These are phyloP conservation scores for Drosophila malerkotliana DNA, from an alignment of 1,140 invertebrate genomes.

Conservation along the genomic window DNA sequence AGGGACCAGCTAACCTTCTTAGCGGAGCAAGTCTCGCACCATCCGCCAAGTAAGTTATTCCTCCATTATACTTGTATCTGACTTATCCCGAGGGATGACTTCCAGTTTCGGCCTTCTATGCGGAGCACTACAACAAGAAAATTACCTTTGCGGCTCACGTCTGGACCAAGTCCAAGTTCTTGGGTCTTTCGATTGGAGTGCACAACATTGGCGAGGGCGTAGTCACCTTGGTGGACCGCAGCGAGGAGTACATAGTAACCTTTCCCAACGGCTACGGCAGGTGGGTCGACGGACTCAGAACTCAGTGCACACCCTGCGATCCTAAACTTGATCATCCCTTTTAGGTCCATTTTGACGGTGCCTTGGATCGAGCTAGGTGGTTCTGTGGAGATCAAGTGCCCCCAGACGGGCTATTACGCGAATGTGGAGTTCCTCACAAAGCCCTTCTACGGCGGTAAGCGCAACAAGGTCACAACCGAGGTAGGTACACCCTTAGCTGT, in stretches of 20 bases:
- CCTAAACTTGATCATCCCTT: background rate
- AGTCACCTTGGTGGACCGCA: constrained; percentile 91
- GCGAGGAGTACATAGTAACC: constrained; percentile 96
- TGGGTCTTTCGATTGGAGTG: constrained; percentile 97
- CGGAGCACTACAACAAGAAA: constrained; percentile 95
- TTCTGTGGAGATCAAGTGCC: constrained; percentile 93
- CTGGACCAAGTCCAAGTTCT: constrained; percentile 99
- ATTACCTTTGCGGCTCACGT: constrained; percentile 97
- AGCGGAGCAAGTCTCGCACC: constrained; percentile 99
- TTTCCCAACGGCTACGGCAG: constrained; percentile 98
- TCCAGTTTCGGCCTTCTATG: constrained; percentile 97
- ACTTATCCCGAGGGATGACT: constrained; percentile 17
- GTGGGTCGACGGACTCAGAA: constrained; percentile 73
- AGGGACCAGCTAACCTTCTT: constrained; percentile 94
- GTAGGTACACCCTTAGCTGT: constrained; percentile 81
- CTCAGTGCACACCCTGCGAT: background rate
- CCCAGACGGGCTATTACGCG: constrained; percentile 94
- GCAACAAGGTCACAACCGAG: constrained; percentile 95
- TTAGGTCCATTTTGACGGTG: constrained; percentile 95
- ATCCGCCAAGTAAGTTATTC: constrained; percentile 93
- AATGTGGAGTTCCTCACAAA: constrained; percentile 97
- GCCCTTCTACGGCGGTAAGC: constrained; percentile 98
- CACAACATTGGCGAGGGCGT: constrained; percentile 93
- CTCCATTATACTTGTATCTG: fast-evolving
- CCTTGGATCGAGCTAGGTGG: constrained; percentile 99